Base-by-base conservation (phyloP, 2,113 vertebrate genomes). In the Tragelaphus strepsiceros region DNA sequence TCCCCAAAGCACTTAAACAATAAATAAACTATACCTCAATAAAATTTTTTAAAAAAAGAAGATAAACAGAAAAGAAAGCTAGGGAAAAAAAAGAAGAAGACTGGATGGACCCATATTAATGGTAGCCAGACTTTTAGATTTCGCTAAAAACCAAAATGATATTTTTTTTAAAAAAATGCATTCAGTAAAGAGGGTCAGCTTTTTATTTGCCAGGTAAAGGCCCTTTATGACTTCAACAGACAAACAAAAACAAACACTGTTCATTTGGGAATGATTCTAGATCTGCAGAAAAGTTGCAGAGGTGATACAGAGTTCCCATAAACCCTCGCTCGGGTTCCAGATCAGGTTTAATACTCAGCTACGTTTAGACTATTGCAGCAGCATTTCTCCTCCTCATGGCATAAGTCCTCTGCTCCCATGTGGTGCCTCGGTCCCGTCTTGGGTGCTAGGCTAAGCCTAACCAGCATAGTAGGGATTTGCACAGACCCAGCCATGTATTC, bases 241-340 rank as follows among this genome's bases (percentile, higher is more conserved):
- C 74, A 46, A 80, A 49, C 3, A 32, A 51, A 81, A 53, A 51
- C 7, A 19, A 53, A 53, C 15, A 32, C 16, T 6, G 1, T 61
- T 90, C 49, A 62, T 85, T 32, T 78, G n/a, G 51, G 39, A 91
- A 93, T 86, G 78, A 94, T 88, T 96, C 88, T 91, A 88, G 17
- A 78, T 67, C 67, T 84, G 30, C 7, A 64, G 58, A 58, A 89
- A 88, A 51, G 11, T 88, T 92, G 17, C 9, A 35, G 17, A 83
- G 46, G 30, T 32, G 62, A 61, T 1, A 43, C 21, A 64, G 11
- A n/a, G 9, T 43, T 91, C 53, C 16, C n/a, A 3, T 32, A n/a
- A 28, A 80, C 14, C 15, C 13, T 26, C 9, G 32, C 5, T 11
- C 15, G 30, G 15, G 62, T 83, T 81, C 61, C 54, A 91, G n/a